Conservation (phyloP, 1,140 invertebrate genomes). For the Metaphire vulgaris region DNA sequence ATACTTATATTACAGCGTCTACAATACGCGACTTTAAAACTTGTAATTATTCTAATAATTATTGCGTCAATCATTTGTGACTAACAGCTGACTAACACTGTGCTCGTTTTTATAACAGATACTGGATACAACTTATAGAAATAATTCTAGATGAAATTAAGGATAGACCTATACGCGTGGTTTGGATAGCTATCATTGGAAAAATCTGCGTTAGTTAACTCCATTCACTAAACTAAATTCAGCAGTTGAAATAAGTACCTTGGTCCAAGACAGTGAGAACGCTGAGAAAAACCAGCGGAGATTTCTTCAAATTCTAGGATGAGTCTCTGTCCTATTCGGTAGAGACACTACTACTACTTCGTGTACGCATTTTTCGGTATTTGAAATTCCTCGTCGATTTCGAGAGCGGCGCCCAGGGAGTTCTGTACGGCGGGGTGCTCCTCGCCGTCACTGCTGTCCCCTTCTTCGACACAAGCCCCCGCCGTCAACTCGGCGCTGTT, state of each 20-base stretch:
- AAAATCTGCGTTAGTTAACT: not conserved
- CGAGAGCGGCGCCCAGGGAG: not conserved
- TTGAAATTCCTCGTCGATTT: conserved; percentile 26
- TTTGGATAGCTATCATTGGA: not conserved
- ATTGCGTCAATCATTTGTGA: too few species aligned
- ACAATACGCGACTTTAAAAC: too few species aligned
- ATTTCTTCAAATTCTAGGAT: too few species aligned
- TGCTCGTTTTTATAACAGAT: too few species aligned
- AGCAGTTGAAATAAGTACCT: not conserved
- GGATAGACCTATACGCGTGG: too few species aligned
- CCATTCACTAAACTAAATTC: not conserved
- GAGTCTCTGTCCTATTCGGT: not conserved
- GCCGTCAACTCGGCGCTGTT: not conserved
- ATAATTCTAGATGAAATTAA: too few species aligned
- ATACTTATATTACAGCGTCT: too few species aligned
- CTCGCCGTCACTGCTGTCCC: conserved; percentile 13
- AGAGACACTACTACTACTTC: not conserved
- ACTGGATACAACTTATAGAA: too few species aligned
- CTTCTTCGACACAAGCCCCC: not conserved
- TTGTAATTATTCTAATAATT: too few species aligned
- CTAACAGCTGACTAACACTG: too few species aligned
- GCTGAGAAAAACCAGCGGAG: not conserved
- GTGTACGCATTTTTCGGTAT: conserved; percentile 17
- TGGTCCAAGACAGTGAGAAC: too few species aligned
- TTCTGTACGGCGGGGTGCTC: not conserved